phyloP scores from a whole-genome alignment of 2,113 vertebrate species.

The Austrofundulus limnaeus region DNA sequence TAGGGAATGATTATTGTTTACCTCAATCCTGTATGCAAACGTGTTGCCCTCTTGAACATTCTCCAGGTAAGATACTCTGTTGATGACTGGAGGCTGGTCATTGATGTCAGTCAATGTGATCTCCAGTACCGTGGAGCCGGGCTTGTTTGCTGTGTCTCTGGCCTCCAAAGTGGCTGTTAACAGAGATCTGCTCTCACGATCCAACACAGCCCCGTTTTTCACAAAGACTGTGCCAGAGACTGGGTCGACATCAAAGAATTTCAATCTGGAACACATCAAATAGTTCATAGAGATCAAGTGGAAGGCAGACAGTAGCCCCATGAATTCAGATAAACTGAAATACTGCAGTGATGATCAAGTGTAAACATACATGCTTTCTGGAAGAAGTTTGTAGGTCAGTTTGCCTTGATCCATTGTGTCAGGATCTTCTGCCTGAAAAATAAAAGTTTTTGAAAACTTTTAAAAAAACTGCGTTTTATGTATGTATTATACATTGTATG shows the following conservation, averaged over 20 bases:
- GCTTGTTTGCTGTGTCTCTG: slow-evolving; percentile 71
- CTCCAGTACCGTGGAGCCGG: slow-evolving; percentile 78
- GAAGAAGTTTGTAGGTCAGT: slow-evolving; percentile 86
- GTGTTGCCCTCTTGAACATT: slow-evolving; percentile 78
- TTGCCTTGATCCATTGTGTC: slow-evolving; percentile 80
- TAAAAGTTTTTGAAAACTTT: neutral
- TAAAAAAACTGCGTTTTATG: too few species aligned
- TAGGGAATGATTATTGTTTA: slow-evolving; percentile 3
- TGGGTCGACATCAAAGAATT: slow-evolving; percentile 76
- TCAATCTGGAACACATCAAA: slow-evolving; percentile 66
- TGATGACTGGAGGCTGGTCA: slow-evolving; percentile 73
- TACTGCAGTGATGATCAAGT: neutral
- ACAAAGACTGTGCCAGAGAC: slow-evolving; percentile 77
- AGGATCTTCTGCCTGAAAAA: slow-evolving; percentile 83
- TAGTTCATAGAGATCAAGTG: neutral
- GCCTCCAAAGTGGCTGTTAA: slow-evolving; percentile 87
- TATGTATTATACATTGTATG: neutral
- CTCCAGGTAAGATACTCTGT: slow-evolving; percentile 78
- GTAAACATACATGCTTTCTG: slow-evolving; percentile 83
- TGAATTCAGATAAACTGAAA: neutral
- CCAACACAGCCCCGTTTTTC: slow-evolving; percentile 68
- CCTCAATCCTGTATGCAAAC: slow-evolving; percentile 76
- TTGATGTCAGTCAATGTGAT: slow-evolving; percentile 86
- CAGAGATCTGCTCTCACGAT: slow-evolving; percentile 81
- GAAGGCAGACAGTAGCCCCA: neutral